Conservation (phyloP, 1,140 invertebrate genomes). For the Drosophila nannoptera region DNA sequence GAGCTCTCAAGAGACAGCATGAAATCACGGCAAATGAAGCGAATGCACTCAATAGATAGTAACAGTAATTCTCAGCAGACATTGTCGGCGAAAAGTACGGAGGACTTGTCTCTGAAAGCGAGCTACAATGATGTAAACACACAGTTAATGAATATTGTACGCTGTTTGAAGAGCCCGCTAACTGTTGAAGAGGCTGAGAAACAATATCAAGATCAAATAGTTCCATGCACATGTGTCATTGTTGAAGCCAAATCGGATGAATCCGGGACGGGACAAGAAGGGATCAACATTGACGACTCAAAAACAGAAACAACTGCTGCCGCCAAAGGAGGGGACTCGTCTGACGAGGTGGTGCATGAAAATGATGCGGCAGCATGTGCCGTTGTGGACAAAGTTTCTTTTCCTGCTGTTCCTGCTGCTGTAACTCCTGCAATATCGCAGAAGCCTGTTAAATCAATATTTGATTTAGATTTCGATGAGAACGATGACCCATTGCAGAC, state of each 20-base stretch:
- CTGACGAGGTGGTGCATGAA: too few relatives aligned
- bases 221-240: conserved; percentile 69
- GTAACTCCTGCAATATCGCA: background rate
- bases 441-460: conserved; percentile 68
- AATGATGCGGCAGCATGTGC: background rate
- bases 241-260: conserved; percentile 34
- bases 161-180: conserved; percentile 45
- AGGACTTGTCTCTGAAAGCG: conserved; percentile 3
- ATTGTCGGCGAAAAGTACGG: conserved; percentile 18
- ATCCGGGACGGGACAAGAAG: background rate
- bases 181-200: conserved; percentile 47
- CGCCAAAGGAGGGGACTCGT: too few relatives aligned
- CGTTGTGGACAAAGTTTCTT: background rate
- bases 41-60: conserved; percentile 54
- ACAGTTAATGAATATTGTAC: conserved; percentile 59
- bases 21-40: conserved; percentile 42
- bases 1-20: conserved; percentile 64
- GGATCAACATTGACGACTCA: background rate
- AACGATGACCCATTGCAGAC: conserved; percentile 65
- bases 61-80: conserved; percentile 57
- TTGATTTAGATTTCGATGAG: conserved; percentile 73
- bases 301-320: background rate
- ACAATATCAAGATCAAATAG: conserved; percentile 46
- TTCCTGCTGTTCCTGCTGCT: conserved; percentile 1
- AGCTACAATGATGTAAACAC: conserved; percentile 49